Evolutionary conservation across 1,140 invertebrate species (phyloP), one percentile per base, ranked within the genome.

Genomic region (Saxidomus purpurata): DNA sequence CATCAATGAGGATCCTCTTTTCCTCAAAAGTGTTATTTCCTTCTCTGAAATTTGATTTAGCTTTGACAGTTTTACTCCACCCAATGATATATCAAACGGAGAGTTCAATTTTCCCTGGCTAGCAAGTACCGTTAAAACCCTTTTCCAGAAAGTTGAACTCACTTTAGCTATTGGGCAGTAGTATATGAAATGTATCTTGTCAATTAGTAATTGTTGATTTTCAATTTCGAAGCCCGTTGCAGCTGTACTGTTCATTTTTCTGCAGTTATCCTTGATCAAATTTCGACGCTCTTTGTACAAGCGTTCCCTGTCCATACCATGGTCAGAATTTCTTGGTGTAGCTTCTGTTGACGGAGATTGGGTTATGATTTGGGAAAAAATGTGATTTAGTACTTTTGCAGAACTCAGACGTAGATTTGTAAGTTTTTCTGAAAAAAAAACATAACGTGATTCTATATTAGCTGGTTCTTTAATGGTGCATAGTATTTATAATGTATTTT

Each of bases 131-230:
- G n/a, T n/a, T n/a, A n/a, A n/a, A n/a, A n/a, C n/a, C n/a, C n/a
- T n/a, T n/a, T n/a, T 69, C 85, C 85, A 87, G 52, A 87, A 87
- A 0, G 85, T 77, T 6, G 71, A 77, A 22, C 52, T 38, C 25
- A 91, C 91, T 36, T 89, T 83, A 34, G 92, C 40, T 34, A 90
- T 80, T 1, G 28, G 74, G 43, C 77, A 90, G 49, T 79, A 87
- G 3, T 47, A 52, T 25, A 81, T 55, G 3, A 31, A 31, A 52
- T 59, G 77, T 13, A n/a, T 28, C 6, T 17, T n/a, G 47, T 6
- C 11, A 52, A 34, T 3, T 19, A 77, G 15, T 15, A 55, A 22
- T 11, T 11, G 3, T 15, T 55, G 22, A 11, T 55, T 55, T 11
- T 22, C 22, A 22, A 11, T 22, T 22, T 6, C 22, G 3, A 55